A percentile compares a stretch with the other conserved stretches of the same genome.
phyloP scores from a whole-genome alignment of 2,797 vertebrate species.

The Parambassis ranga region DNA sequence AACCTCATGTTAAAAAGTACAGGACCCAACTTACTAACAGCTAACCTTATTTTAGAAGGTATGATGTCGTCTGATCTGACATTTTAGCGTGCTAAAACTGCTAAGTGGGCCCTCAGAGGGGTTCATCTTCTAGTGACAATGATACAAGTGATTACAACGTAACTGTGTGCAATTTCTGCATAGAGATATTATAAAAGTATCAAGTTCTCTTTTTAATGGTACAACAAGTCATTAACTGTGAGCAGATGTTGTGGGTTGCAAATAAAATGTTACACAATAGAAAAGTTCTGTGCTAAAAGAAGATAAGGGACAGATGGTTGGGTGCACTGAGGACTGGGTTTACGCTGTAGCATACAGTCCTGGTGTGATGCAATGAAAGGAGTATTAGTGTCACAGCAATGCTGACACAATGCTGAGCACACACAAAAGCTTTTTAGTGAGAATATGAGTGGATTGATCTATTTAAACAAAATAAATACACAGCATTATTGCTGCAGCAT shows the following conservation, averaged over 20 bases:
- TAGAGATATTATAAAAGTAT: neutral
- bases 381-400: too few relatives aligned
- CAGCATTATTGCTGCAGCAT: too few relatives aligned
- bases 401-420: too few relatives aligned
- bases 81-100: too few relatives aligned
- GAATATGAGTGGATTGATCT: too few relatives aligned
- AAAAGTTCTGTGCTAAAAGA: slow-evolving; percentile 25
- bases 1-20: too few relatives aligned
- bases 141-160: neutral
- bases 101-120: too few relatives aligned
- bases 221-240: slow-evolving; percentile 9
- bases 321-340: neutral
- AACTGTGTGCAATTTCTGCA: neutral
- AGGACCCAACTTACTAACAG: too few relatives aligned
- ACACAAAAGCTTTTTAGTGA: too few relatives aligned
- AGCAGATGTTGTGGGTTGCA: slow-evolving; percentile 20
- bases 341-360: slow-evolving; percentile 9
- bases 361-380: slow-evolving; percentile 33
- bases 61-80: too few relatives aligned
- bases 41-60: neutral
- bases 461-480: too few relatives aligned
- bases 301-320: slow-evolving; percentile 33
- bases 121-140: neutral
- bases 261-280: slow-evolving; percentile 13
- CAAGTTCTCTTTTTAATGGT: neutral